A percentile compares a stretch with the other conserved stretches of the same genome.
These are phyloP conservation scores for Onthophagus taurus DNA, from an alignment of 1,140 invertebrate genomes.

Conservation along the genomic window DNA sequence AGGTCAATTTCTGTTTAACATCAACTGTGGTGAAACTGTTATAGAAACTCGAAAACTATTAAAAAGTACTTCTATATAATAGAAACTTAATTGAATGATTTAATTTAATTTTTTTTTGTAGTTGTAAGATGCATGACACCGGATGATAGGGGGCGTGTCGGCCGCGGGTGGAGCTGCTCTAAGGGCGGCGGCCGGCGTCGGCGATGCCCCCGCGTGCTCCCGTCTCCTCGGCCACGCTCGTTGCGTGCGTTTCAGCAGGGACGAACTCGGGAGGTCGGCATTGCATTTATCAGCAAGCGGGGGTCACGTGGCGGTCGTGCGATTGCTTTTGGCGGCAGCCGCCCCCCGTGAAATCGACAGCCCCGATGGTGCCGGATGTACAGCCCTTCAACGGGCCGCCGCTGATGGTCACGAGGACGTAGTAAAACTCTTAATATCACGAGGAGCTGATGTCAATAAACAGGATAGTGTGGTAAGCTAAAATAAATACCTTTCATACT, in stretches of 20 bases:
- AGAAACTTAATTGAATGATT: no score
- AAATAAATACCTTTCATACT: no score
- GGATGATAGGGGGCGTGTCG: constrained; percentile 25
- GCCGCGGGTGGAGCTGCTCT: constrained; percentile 37
- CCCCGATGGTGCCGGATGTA: constrained; percentile 50
- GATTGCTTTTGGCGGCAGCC: constrained; percentile 37
- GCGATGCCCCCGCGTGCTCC: constrained; percentile 42
- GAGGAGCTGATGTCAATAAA: constrained; percentile 59
- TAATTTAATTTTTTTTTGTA: background rate
- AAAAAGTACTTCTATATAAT: no score
- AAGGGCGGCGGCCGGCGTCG: constrained; percentile 44
- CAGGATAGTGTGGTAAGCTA: constrained; percentile 63
- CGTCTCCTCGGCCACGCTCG: constrained; percentile 37
- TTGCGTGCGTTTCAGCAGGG: constrained; percentile 31
- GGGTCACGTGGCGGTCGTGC: constrained; percentile 36
- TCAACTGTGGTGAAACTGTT: no score
- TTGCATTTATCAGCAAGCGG: constrained; percentile 37
- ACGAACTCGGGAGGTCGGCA: constrained; percentile 34
- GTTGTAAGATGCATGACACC: constrained; percentile 20
- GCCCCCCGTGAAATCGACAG: constrained; percentile 36
- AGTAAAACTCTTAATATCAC: constrained; percentile 59
- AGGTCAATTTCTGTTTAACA: no score
- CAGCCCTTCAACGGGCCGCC: constrained; percentile 68
- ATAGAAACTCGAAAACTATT: no score
- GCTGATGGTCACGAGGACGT: constrained; percentile 75